Conservation (phyloP, 2,888 invertebrate genomes). For the Pristionchus arcanus region DNA sequence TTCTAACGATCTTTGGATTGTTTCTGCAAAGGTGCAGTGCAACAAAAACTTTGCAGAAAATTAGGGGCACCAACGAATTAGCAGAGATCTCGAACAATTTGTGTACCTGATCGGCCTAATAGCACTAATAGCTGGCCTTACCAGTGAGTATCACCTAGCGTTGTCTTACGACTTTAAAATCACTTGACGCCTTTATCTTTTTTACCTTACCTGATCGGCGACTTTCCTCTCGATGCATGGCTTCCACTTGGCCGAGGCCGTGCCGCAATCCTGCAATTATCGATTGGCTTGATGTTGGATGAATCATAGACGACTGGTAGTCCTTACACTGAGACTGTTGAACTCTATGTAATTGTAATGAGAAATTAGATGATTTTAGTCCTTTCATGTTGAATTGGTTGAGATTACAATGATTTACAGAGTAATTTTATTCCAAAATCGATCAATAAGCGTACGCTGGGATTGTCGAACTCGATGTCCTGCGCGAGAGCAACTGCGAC, state of each 20-base stretch:
- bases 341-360: no score
- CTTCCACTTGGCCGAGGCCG: slow-evolving; percentile 75
- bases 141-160: no score
- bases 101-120: slow-evolving; percentile 72
- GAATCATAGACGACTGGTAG: no score
- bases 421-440: no score
- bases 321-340: no score
- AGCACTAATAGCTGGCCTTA: background rate
- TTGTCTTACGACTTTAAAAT: background rate
- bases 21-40: no score
- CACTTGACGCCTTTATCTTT: background rate
- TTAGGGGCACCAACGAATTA: background rate
- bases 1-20: no score
- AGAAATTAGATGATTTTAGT: no score
- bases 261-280: slow-evolving; percentile 76
- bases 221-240: slow-evolving; percentile 78
- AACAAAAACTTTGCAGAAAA: background rate
- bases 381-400: no score
- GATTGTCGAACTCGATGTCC: slow-evolving; percentile 55
- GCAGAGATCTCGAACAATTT: background rate
- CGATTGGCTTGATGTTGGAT: no score
- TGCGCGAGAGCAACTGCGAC: background rate
- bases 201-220: slow-evolving; percentile 70
- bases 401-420: no score
- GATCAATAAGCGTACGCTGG: background rate